These are phyloP conservation scores for Drosophila sulfurigaster DNA, from an alignment of 1,140 invertebrate genomes.

Conservation along the genomic window DNA sequence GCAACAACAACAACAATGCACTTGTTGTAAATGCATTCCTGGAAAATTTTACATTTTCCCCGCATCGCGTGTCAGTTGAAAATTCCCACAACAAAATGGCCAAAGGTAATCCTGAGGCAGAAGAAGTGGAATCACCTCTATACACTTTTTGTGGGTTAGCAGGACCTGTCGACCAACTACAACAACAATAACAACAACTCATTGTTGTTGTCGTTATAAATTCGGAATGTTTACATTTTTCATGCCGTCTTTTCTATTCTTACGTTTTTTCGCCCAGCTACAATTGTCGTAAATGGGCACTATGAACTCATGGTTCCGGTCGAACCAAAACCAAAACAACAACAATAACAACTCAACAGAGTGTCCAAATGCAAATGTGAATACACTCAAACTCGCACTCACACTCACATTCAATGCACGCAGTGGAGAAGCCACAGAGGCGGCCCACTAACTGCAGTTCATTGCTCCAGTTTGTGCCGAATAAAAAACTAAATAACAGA, in stretches of 20 bases:
- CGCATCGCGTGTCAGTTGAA: conserved; percentile 36
- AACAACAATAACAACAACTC: conserved; percentile 11
- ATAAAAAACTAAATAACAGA: conserved; percentile 18
- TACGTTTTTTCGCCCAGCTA: not conserved
- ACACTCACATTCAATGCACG: not conserved
- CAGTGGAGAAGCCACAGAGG: conserved; percentile 6
- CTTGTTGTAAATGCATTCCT: conserved; percentile 19
- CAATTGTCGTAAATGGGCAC: conserved; percentile 66
- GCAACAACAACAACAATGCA: conserved; percentile 14
- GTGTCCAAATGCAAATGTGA: conserved; percentile 57
- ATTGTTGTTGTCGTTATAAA: conserved; percentile 53
- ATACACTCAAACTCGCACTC: not conserved
- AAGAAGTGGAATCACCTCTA: conserved; percentile 65
- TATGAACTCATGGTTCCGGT: conserved; percentile 77
- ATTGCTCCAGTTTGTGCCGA: conserved; percentile 64
- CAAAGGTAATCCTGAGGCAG: conserved; percentile 10
- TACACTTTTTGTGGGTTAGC: conserved; percentile 61
- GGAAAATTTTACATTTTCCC: conserved; percentile 26
- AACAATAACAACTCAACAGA: conserved; percentile 8
- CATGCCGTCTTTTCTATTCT: conserved; percentile 24
- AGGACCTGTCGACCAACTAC: conserved; percentile 41
- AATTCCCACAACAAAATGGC: not conserved
- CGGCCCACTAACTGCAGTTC: conserved; percentile 55
- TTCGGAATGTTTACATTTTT: conserved; percentile 76
- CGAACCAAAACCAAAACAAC: conserved; percentile 27